phyloP scores from a whole-genome alignment of 2,113 vertebrate species.

The Promerops cafer region DNA sequence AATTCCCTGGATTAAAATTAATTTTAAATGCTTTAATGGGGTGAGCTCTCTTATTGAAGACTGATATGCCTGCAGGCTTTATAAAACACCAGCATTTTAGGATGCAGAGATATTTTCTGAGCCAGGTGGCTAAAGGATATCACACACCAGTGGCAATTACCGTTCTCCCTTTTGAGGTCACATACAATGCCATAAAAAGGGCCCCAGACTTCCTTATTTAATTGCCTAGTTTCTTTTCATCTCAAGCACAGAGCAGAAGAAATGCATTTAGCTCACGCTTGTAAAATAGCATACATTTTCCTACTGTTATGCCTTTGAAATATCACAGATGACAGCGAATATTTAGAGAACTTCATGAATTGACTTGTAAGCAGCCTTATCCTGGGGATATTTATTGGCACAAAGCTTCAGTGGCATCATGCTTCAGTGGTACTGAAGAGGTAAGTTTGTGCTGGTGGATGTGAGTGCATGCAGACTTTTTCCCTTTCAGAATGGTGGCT shows the following conservation, averaged over 20 bases:
- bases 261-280: not conserved
- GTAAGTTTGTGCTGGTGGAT: not conserved
- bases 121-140: conserved; percentile 1
- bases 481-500: not conserved
- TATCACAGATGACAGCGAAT: not conserved
- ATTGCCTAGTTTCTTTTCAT: conserved; percentile 21
- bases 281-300: conserved; percentile 2
- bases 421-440: not conserved
- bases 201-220: not conserved
- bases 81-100: not conserved
- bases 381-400: conserved; percentile 15
- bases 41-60: not conserved
- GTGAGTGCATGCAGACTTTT: not conserved
- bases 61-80: conserved; percentile 18
- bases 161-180: not conserved
- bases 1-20: conserved; percentile 39
- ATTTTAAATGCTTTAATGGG: conserved; percentile 15
- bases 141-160: not conserved
- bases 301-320: conserved; percentile 19
- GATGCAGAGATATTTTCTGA: conserved; percentile 2
- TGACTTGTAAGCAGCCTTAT: not conserved
- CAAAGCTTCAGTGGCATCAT: not conserved
- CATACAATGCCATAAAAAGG: not conserved
- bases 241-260: not conserved
- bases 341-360: conserved; percentile 32